phyloP scores from a whole-genome alignment of 2,113 vertebrate genomes.

The Promerops cafer region DNA sequence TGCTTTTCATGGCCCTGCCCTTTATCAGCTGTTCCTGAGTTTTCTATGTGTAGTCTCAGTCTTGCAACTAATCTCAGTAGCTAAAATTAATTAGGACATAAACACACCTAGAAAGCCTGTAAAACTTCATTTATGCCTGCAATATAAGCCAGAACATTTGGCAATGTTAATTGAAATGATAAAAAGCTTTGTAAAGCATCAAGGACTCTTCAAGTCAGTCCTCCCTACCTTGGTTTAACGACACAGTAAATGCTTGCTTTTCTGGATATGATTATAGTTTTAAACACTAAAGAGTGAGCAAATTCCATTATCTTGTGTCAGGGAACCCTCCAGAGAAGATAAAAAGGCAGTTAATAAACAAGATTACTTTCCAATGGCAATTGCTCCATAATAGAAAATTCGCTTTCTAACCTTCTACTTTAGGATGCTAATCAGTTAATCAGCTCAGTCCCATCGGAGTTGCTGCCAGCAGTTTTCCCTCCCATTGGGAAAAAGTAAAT shows the following conservation, averaged over 20 bases:
- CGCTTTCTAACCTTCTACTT: constrained; percentile 24
- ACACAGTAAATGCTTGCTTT: constrained; percentile 32
- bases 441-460: background rate
- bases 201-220: background rate
- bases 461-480: background rate
- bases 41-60: background rate
- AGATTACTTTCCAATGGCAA: constrained; percentile 35
- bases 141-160: constrained; percentile 12
- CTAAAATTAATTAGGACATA: constrained; percentile 48
- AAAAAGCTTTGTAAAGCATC: background rate
- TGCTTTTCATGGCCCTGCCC: background rate
- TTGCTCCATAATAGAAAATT: constrained; percentile 31
- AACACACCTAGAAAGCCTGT: constrained; percentile 17
- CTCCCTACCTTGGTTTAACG: background rate
- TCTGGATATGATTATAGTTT: constrained; percentile 18
- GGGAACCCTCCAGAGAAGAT: constrained; percentile 19
- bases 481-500: background rate
- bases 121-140: constrained; percentile 16
- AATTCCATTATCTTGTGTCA: constrained; percentile 15
- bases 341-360: constrained; percentile 38
- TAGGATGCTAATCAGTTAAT: constrained; percentile 40
- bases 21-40: background rate
- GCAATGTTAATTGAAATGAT: constrained; percentile 39
- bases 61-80: background rate
- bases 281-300: constrained; percentile 13